Evolutionary conservation across 2,888 invertebrate species (phyloP).

Genomic region (Drosophila tanythrix): DNA sequence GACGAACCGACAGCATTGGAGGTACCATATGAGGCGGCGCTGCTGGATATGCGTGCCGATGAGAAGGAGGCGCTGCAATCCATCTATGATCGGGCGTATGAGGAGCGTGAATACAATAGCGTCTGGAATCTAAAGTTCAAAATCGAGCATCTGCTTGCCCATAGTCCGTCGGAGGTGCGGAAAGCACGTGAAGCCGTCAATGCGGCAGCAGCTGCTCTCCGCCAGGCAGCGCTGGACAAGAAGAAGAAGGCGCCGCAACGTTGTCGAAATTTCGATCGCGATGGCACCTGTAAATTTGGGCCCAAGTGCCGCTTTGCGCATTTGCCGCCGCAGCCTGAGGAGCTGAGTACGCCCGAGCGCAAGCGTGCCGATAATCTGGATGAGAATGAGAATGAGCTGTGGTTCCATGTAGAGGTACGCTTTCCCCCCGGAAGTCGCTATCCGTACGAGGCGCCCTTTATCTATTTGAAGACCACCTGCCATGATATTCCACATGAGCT

Average conservation of each 20-base stretch:
- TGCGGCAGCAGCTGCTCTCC: conserved; percentile 83
- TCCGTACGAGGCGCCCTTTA: conserved; percentile 90
- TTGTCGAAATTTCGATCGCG: conserved; percentile 87
- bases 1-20: conserved; percentile 28
- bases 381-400: conserved; percentile 84
- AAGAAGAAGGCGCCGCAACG: conserved; percentile 81
- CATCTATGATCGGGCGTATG: conserved; percentile 90
- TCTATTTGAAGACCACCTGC: conserved; percentile 89
- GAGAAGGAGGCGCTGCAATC: conserved; percentile 91
- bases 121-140: conserved; percentile 90
- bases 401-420: conserved; percentile 90
- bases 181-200: conserved; percentile 83
- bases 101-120: conserved; percentile 88
- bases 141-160: conserved; percentile 88
- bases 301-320: conserved; percentile 91
- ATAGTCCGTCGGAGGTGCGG: conserved; percentile 86
- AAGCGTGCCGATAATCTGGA: conserved; percentile 55
- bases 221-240: conserved; percentile 46
- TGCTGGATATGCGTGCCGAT: conserved; percentile 88
- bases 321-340: conserved; percentile 82
- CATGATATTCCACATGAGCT: conserved; percentile 88
- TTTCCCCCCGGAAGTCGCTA: conserved; percentile 90
- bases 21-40: conserved; percentile 85
- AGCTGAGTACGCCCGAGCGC: conserved; percentile 45
- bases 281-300: conserved; percentile 90